Percentiles rank a stretch among this genome's conserved stretches.
These are phyloP conservation scores for Rhizoglyphus robini DNA, from an alignment of 1,140 invertebrate species.

Conservation along the genomic window DNA sequence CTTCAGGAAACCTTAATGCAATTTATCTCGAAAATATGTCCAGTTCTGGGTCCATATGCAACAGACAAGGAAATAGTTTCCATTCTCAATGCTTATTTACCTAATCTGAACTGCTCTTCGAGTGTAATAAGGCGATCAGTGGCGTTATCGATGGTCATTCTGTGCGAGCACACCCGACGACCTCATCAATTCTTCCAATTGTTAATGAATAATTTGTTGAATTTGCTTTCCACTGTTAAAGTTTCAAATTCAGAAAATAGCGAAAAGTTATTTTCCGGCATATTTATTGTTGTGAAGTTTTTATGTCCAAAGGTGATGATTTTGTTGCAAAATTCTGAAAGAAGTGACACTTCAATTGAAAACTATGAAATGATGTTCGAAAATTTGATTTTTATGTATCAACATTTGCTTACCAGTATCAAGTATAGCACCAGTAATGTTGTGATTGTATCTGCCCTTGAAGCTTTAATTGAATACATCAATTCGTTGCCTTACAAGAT, in stretches of 20 bases:
- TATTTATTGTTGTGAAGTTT: constrained; percentile 17
- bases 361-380: constrained; percentile 13
- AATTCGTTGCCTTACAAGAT: constrained; percentile 48
- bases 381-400: constrained; percentile 50
- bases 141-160: constrained; percentile 46
- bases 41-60: constrained; percentile 52
- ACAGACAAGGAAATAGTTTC: constrained; percentile 56
- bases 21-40: constrained; percentile 51
- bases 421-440: constrained; percentile 62
- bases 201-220: constrained; percentile 38
- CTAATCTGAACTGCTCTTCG: constrained; percentile 46
- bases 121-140: constrained; percentile 48
- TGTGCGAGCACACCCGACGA: constrained; percentile 49
- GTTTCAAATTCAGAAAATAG: not conserved
- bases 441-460: constrained; percentile 57
- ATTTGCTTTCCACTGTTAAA: not conserved
- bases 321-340: constrained; percentile 29
- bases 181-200: constrained; percentile 46
- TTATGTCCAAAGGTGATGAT: not conserved
- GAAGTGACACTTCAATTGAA: constrained; percentile 34
- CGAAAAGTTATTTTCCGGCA: constrained; percentile 13
- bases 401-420: constrained; percentile 58
- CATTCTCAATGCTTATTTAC: constrained; percentile 49
- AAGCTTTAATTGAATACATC: constrained; percentile 59
- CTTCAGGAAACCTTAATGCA: constrained; percentile 54